Conservation (phyloP, 1,140 invertebrate species). For the Saxidomus purpurata region DNA sequence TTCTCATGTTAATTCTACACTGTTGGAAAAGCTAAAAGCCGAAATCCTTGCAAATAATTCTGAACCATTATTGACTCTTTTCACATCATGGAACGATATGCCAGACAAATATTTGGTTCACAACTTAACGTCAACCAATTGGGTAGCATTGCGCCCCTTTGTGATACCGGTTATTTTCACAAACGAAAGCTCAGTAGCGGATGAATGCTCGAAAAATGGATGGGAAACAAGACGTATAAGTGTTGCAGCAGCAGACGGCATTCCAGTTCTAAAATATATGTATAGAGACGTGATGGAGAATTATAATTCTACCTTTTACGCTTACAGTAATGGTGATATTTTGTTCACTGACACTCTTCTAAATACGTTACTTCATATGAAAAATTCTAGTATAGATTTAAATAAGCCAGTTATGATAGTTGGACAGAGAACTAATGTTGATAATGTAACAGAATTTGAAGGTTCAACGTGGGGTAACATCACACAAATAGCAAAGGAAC, state of each 20-base stretch:
- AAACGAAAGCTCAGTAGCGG: slow-evolving; percentile 48
- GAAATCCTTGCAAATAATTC: slow-evolving; percentile 15
- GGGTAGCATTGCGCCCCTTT: slow-evolving; percentile 68
- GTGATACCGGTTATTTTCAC: slow-evolving; percentile 71
- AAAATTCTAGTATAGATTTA: slow-evolving; percentile 31
- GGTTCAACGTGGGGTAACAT: slow-evolving; percentile 64
- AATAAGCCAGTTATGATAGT: slow-evolving; percentile 65
- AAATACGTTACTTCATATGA: slow-evolving; percentile 60
- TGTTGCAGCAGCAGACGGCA: slow-evolving; percentile 62
- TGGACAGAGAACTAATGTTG: slow-evolving; percentile 72
- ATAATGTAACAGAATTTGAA: slow-evolving; percentile 68
- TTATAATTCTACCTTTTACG: slow-evolving; percentile 71
- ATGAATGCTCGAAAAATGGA: slow-evolving; percentile 46
- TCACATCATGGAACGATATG: slow-evolving; percentile 66
- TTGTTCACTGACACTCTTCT: slow-evolving; percentile 70
- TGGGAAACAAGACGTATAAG: slow-evolving; percentile 61
- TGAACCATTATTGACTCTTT: slow-evolving; percentile 67
- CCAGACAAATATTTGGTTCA: slow-evolving; percentile 67
- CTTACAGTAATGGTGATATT: slow-evolving; percentile 74
- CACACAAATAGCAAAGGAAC: slow-evolving; percentile 39
- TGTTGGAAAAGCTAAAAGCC: slow-evolving; percentile 22
- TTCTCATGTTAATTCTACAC: background rate
- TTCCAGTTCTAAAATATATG: slow-evolving; percentile 75
- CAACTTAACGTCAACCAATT: slow-evolving; percentile 73
- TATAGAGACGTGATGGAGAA: slow-evolving; percentile 67